Conservation (phyloP, 2,888 invertebrate species). For the Eurytoma adleriae region DNA sequence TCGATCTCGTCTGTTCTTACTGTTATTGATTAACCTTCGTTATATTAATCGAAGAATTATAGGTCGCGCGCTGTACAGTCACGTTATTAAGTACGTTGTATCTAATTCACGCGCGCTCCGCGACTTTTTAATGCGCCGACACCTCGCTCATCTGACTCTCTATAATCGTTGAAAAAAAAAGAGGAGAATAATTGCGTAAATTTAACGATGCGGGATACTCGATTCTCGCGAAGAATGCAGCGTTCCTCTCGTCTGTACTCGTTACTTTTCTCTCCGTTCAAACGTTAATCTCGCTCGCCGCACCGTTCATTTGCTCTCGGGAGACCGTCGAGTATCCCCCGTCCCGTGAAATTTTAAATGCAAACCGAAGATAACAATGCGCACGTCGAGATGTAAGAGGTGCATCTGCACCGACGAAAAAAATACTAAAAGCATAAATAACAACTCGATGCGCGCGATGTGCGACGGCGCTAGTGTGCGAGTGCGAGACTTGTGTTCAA, state of each 20-base stretch:
- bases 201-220: no score
- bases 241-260: no score
- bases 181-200: not conserved
- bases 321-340: no score
- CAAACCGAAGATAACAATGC: not conserved
- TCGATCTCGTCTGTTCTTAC: slow-evolving; percentile 1
- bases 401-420: not conserved
- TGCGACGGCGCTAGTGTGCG: slow-evolving; percentile 16
- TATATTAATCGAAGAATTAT: not conserved
- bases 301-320: no score
- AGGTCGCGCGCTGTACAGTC: not conserved
- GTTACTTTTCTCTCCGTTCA: no score
- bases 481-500: not conserved
- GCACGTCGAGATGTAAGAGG: not conserved
- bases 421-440: not conserved
- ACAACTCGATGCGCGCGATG: slow-evolving; percentile 11
- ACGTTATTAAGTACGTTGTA: no score
- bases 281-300: no score
- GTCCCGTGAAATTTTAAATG: no score
- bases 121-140: not conserved
- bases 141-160: not conserved
- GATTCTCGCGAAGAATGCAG: no score
- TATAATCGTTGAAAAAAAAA: not conserved
- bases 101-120: no score
- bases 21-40: not conserved